These are phyloP conservation scores for Physella acuta DNA, from an alignment of 1,140 invertebrate species.

Conservation along the genomic window DNA sequence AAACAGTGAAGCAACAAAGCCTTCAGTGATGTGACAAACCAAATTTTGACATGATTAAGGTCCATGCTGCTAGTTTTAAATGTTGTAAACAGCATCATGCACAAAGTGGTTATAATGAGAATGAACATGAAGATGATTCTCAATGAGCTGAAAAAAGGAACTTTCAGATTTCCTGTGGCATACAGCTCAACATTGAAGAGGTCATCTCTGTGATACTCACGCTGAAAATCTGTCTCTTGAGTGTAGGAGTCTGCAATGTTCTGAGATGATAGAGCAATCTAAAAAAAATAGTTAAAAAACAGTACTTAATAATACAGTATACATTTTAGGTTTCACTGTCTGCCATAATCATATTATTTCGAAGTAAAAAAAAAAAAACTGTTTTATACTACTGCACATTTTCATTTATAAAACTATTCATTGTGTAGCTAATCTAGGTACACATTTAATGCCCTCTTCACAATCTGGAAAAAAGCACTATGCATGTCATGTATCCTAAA, in stretches of 20 bases:
- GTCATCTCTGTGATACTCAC: conserved; percentile 8
- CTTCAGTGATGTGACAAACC: background rate
- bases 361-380: too few relatives aligned
- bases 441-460: too few relatives aligned
- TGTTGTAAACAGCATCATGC: conserved; percentile 4
- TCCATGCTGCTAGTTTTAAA: background rate
- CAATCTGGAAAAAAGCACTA: too few relatives aligned
- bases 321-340: too few relatives aligned
- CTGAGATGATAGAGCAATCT: conserved; percentile 16
- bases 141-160: background rate
- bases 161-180: conserved; percentile 8
- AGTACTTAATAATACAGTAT: too few relatives aligned
- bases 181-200: conserved; percentile 23
- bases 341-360: too few relatives aligned
- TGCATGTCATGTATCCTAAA: too few relatives aligned
- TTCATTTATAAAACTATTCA: too few relatives aligned
- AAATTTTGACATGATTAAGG: background rate
- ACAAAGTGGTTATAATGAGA: background rate
- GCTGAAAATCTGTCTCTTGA: conserved; percentile 9
- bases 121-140: background rate
- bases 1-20: background rate
- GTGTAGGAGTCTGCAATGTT: background rate
- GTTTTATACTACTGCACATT: too few relatives aligned
- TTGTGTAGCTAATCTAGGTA: too few relatives aligned
- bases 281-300: background rate